Evolutionary conservation across 2,888 invertebrate genomes (phyloP), one percentile per base, ranked within the genome.

Genomic region (Galeopsomyia nigrocyanea): DNA sequence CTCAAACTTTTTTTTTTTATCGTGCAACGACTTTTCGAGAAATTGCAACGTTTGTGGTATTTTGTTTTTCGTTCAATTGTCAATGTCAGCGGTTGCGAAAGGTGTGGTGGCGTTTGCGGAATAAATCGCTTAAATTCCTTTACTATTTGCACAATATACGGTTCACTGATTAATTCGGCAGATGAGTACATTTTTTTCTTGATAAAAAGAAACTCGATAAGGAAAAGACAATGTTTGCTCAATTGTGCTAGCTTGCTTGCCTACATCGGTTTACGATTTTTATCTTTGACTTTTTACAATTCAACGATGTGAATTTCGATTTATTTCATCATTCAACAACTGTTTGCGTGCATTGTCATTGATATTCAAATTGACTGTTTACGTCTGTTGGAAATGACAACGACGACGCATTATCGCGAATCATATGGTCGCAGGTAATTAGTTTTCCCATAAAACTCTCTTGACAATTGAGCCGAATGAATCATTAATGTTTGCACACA

Each of bases 191-290:
- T 39, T 39, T 39, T 9, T 9, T 39, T 39, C 2, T 31, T 51
- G 61, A 67, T 61, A 61, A 68, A 50, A 17, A 16, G 1, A 39
- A 39, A 68, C 46, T 68, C 22, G 68, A 68, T 68, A 68, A 68
- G 47, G 56, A 55, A 26, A 26, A 68, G 19, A 16, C 26, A 47
- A 65, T 39, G 39, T 67, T 62, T 57, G 16, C 17, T 64, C 19
- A 5, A 26, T 19, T 39, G 3, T 16, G 21, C n/a, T n/a, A 51
- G 31, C 31, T 51, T 39, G 13, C n/a, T n/a, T 39, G 10, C 13
- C 7, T 39, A 5, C 39, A 1, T 39, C 39, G 39, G 7, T 39
- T 39, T 39, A 39, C 7, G 39, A 39, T 39, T 31, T 31, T 31
- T 31, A 31, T 31, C 31, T 5, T 31, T 3, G 39, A 39, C 7